Base-by-base conservation (phyloP, 2,888 invertebrate genomes). In the Euclidia mi region DNA sequence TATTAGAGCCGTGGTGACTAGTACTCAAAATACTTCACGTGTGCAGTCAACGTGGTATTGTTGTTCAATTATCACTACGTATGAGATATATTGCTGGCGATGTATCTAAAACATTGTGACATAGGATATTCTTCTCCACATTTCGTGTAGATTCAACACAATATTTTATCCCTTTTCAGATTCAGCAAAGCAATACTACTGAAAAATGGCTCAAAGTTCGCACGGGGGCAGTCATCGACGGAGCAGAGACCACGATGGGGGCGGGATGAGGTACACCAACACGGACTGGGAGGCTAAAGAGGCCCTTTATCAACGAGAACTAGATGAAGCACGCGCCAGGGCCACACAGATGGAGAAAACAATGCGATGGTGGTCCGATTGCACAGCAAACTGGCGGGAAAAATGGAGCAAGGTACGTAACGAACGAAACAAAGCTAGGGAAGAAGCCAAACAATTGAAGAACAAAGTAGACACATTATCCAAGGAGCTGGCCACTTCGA, bases 281-380 rank as follows among this genome's bases (percentile, higher is more conserved):
- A 95, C 96, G 18, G 97, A 97, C 85, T 97, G 97, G 97, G 97
- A 97, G 86, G 96, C 97, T 41, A 97, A 96, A 86, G 97, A 97
- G 91, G 96, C 96, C 0, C 87, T 89, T n/a, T 94, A 89, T 72
- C 92, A 91, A 78, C 94, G 98, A 42, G 99, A 99, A 86, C 94
- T 99, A 66, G 99, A 99, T 82, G 99, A 99, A 84, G 98, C 99
- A 0, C 95, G 98, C 69, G 98, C 98, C 2, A 94, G 99, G 63
- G 98, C 99, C 11, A 97, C 98, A 0, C 99, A 99, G 91, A 99
- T 99, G 99, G 99, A 99, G 88, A 99, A 99, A 90, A 99, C 99
- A 0, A 99, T 99, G 99, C 95, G 99, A 56, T 99, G 99, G 99
- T 99, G 99, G 99, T 99, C 99, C 0, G 99, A 99, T 87, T 99